Evolutionary conservation across 2,113 vertebrate species (phyloP), one percentile per base, ranked within the genome.

Genomic region (Polypterus bichir): DNA sequence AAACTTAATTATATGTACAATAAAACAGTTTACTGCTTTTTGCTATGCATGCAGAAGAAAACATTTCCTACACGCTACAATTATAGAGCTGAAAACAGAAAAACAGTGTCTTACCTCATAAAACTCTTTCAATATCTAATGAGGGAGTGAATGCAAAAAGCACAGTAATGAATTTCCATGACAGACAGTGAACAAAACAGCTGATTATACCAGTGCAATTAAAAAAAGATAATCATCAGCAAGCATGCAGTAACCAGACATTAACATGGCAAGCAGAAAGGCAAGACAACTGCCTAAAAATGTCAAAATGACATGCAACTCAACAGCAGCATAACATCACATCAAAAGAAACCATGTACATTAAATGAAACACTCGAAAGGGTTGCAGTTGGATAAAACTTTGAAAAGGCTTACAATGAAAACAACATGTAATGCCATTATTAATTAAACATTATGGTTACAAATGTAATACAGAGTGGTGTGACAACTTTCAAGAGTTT

Each of bases 91-190:
- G 79, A 75, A 79, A 68, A 79, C 73, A 75, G 76, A 83, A 80
- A 86, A 88, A 88, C 74, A 79, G 76, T 74, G 76, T 82, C 94
- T 97, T 93, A 98, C 95, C 95, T 98, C 86, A 57, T 94, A 94
- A 88, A 90, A 93, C 83, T 93, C 87, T 90, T 93, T 98, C 84
- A 98, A 86, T 85, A 88, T 92, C 95, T 98, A 93, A 91, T 81
- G 85, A 84, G 73, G 87, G 74, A 85, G 85, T 84, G 90, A 89
- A 89, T 88, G 88, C 83, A 90, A 89, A 90, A 86, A 91, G 86
- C 87, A 88, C 83, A 85, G 87, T 86, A 86, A 88, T 84, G 83
- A 89, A 78, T 89, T 89, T 89, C 79, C 85, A 79, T 80, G 83
- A 89, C 85, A 92, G 82, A 89, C 81, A 87, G 84, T 83, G 79